A percentile compares a stretch with the other conserved stretches of the same genome.
Evolutionary conservation across 2,888 invertebrate genomes (phyloP).

Genomic region (Isotomurus palustris): DNA sequence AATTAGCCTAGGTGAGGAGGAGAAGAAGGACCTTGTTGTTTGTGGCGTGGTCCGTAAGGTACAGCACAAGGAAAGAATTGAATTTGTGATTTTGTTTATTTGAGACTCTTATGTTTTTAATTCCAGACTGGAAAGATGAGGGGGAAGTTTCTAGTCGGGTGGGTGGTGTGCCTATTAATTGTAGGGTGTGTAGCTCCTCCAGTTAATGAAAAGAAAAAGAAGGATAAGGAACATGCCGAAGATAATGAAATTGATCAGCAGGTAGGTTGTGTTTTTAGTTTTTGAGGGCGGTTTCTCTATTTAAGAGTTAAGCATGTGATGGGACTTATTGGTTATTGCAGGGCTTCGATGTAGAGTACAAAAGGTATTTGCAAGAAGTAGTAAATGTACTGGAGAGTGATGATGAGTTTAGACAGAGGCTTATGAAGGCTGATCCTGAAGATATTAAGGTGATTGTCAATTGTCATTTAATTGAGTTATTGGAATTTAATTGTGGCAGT

Average conservation of each 20-base stretch:
- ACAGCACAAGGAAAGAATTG: no score
- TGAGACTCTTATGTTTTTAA: no score
- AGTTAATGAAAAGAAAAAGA: conserved; percentile 44
- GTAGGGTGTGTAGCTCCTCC: conserved; percentile 43
- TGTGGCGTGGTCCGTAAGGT: no score
- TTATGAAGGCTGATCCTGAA: conserved; percentile 73
- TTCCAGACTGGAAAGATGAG: no score
- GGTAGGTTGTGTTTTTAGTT: conserved; percentile 19
- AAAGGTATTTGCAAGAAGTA: conserved; percentile 82
- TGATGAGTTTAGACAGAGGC: conserved; percentile 70
- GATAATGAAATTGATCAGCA: conserved; percentile 43
- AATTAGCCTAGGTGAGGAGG: no score
- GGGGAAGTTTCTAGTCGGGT: conserved; percentile 12
- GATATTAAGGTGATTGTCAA: conserved; percentile 66
- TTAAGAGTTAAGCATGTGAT: neutral
- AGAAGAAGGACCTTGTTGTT: no score
- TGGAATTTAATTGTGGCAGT: conserved; percentile 4
- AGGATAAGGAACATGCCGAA: conserved; percentile 34
- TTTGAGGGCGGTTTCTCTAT: neutral
- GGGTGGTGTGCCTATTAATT: conserved; percentile 22
- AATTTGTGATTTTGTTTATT: no score
- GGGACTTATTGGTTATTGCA: conserved; percentile 16
- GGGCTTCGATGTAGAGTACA: conserved; percentile 65
- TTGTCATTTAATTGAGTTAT: neutral
- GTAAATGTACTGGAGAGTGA: conserved; percentile 85